Evolutionary conservation across 2,113 vertebrate species (phyloP).

Genomic region (Trogon surrucura): DNA sequence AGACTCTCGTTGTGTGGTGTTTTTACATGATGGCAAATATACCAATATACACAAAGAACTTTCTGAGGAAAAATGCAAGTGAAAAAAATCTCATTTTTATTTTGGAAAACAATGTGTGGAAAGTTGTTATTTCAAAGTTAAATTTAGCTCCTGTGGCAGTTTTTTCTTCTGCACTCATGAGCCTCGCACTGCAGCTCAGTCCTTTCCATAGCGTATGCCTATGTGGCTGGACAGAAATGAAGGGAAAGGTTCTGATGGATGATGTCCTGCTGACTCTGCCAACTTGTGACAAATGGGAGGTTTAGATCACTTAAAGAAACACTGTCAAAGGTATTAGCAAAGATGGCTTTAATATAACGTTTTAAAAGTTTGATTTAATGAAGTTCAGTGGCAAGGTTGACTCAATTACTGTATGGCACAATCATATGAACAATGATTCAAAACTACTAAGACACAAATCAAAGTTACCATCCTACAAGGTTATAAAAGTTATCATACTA

Average conservation of each 20-base stretch:
- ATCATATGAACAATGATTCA: not conserved
- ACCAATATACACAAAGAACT: not conserved
- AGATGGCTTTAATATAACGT: not conserved
- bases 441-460: not conserved
- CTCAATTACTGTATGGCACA: not conserved
- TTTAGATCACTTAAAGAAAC: not conserved
- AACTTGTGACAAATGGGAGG: not conserved
- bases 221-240: not conserved
- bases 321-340: not conserved
- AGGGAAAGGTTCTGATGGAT: not conserved
- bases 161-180: not conserved
- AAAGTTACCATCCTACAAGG: not conserved
- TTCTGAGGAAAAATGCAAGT: not conserved
- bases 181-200: not conserved
- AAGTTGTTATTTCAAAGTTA: not conserved
- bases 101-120: not conserved
- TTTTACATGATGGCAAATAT: not conserved
- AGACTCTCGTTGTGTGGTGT: not conserved
- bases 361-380: not conserved
- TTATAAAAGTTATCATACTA: not conserved
- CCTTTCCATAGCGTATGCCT: not conserved
- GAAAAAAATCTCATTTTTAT: not conserved
- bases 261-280: not conserved
- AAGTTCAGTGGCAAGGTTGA: not conserved
- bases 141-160: not conserved